A percentile compares a stretch with the other conserved stretches of the same genome.
These are phyloP conservation scores for Sigmodon hispidus DNA, from an alignment of 2,113 vertebrate species.

Conservation along the genomic window DNA sequence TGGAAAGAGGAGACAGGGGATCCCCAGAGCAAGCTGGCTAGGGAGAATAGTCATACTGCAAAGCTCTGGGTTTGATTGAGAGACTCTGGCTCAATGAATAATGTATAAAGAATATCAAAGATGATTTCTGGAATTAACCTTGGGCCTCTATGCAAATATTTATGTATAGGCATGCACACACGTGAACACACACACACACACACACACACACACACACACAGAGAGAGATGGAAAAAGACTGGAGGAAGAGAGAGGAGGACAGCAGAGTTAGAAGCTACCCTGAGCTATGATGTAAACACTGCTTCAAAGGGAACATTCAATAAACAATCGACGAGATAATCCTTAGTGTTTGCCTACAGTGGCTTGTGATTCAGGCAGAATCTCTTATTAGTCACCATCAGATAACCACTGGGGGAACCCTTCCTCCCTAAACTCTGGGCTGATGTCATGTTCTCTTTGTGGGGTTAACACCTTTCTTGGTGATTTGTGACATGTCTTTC, in stretches of 20 bases:
- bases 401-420: background rate
- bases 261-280: background rate
- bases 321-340: background rate
- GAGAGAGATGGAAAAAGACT: background rate
- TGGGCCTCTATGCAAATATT: background rate
- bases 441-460: background rate
- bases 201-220: background rate
- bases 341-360: background rate
- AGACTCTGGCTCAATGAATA: background rate
- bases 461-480: background rate
- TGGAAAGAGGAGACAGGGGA: background rate
- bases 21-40: background rate
- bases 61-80: background rate
- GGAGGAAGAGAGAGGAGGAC: background rate
- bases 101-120: background rate
- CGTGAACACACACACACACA: background rate
- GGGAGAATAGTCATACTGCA: background rate
- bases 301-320: background rate
- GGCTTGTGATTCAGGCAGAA: background rate
- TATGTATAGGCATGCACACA: background rate
- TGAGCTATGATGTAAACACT: background rate
- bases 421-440: background rate
- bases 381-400: background rate
- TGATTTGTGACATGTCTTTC: background rate
- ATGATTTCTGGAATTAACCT: background rate